Percentiles rank a stretch among this genome's conserved stretches.
Evolutionary conservation across 2,797 vertebrate species (phyloP).

Genomic region (Sus cebifrons): DNA sequence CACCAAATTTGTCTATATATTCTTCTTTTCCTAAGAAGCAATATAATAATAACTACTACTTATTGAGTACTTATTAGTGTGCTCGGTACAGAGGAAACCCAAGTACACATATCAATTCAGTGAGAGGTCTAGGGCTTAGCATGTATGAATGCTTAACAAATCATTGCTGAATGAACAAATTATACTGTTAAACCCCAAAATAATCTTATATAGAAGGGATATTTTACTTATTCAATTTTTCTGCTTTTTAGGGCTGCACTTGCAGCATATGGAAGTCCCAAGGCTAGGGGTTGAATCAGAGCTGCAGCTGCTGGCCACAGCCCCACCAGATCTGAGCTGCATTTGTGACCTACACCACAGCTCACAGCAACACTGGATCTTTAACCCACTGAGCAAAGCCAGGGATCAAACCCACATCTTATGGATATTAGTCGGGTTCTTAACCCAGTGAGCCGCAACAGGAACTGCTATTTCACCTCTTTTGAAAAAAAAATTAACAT

Average conservation of each 20-base stretch:
- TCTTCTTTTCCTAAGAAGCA: conserved; percentile 22
- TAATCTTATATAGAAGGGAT: not conserved
- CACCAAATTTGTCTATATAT: not conserved
- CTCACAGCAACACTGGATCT: no score
- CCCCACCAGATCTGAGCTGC: no score
- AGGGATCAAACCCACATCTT: no score
- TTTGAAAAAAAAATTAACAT: not conserved
- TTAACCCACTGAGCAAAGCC: no score
- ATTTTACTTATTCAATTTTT: not conserved
- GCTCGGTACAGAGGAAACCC: conserved; percentile 4
- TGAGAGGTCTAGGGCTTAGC: not conserved
- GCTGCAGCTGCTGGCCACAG: no score
- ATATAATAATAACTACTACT: not conserved
- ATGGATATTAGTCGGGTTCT: no score
- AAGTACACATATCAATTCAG: not conserved
- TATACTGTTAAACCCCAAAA: not conserved
- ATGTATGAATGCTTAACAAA: not conserved
- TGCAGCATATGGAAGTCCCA: no score
- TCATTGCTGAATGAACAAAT: not conserved
- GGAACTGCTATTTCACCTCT: not conserved
- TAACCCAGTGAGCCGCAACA: no score
- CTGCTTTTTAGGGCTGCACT: no score
- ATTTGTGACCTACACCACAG: no score
- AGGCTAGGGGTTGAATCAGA: no score
- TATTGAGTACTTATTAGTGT: not conserved